A percentile compares a stretch with the other conserved stretches of the same genome.
phyloP scores from a whole-genome alignment of 1,140 invertebrate species.

The Bombus balteatus region DNA sequence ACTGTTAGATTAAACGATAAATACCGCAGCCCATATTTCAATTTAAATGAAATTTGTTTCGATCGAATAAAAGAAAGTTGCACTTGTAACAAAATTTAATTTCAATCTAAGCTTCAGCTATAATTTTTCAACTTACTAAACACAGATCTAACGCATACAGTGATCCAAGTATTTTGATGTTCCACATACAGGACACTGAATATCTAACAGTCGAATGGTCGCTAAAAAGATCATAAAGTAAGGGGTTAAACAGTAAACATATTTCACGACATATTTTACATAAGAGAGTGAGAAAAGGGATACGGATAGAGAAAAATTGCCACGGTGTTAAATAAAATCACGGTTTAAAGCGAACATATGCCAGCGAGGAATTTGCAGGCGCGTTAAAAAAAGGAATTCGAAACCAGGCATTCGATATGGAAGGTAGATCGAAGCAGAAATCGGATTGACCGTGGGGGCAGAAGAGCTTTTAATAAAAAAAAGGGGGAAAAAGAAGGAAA shows the following conservation, averaged over 20 bases:
- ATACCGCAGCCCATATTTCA: too few species aligned
- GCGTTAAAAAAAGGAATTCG: conserved; percentile 52
- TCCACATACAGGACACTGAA: too few species aligned
- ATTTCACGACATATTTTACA: too few species aligned
- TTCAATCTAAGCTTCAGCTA: too few species aligned
- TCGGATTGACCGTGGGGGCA: conserved; percentile 59
- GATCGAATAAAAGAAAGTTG: too few species aligned
- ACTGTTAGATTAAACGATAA: too few species aligned
- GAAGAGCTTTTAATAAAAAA: conserved; percentile 75
- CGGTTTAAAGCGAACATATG: conserved; percentile 26
- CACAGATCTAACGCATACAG: too few species aligned
- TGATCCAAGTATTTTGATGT: too few species aligned
- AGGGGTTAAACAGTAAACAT: background rate
- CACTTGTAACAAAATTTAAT: background rate
- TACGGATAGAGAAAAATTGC: background rate
- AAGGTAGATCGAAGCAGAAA: conserved; percentile 64
- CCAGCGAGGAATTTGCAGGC: conserved; percentile 27
- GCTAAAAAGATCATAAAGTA: background rate
- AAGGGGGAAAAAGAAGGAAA: too few species aligned
- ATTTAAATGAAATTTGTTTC: too few species aligned
- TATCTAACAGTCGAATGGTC: background rate
- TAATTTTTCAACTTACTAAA: too few species aligned
- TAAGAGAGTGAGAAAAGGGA: background rate
- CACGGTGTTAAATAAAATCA: conserved; percentile 39
- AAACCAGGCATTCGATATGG: conserved; percentile 53